Conservation (phyloP, 2,797 vertebrate species). For the Cynopterus sphinx region DNA sequence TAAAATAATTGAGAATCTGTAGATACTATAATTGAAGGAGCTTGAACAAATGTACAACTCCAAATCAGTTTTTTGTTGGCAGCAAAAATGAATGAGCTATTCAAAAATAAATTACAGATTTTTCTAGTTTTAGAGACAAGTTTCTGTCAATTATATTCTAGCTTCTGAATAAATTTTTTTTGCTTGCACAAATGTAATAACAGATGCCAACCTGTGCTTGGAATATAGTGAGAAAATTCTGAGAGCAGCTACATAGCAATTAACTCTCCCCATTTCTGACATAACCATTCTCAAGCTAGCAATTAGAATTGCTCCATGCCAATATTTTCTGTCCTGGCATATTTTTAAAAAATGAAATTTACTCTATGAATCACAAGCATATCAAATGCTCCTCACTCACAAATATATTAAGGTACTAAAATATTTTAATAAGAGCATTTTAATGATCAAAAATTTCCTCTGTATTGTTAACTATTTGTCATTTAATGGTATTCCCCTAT, state of each 20-base stretch:
- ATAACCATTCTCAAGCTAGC: constrained; percentile 12
- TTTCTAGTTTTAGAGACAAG: constrained; percentile 43
- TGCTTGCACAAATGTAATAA: constrained; percentile 49
- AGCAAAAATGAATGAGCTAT: constrained; percentile 43
- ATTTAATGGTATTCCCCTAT: constrained; percentile 1
- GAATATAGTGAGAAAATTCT: constrained; percentile 49
- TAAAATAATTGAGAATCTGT: not conserved
- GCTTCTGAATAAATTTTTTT: constrained; percentile 37
- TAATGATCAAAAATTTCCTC: not conserved
- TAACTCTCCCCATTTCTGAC: constrained; percentile 32
- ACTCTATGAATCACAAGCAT: not conserved
- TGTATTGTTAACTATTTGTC: not conserved
- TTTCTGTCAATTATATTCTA: constrained; percentile 19
- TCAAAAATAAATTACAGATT: constrained; percentile 47
- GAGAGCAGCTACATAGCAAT: constrained; percentile 38
- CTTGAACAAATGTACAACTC: not conserved
- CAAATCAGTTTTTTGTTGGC: constrained; percentile 7
- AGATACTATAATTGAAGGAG: constrained; percentile 22
- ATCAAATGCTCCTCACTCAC: not conserved
- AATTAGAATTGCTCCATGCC: constrained; percentile 11
- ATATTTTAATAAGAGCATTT: not conserved
- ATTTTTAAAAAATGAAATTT: constrained; percentile 34
- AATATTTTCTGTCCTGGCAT: constrained; percentile 28
- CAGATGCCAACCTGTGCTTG: constrained; percentile 45
- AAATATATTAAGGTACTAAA: not conserved